Base-by-base conservation (phyloP, 2,888 invertebrate species). In the Habroteleia sp. region DNA sequence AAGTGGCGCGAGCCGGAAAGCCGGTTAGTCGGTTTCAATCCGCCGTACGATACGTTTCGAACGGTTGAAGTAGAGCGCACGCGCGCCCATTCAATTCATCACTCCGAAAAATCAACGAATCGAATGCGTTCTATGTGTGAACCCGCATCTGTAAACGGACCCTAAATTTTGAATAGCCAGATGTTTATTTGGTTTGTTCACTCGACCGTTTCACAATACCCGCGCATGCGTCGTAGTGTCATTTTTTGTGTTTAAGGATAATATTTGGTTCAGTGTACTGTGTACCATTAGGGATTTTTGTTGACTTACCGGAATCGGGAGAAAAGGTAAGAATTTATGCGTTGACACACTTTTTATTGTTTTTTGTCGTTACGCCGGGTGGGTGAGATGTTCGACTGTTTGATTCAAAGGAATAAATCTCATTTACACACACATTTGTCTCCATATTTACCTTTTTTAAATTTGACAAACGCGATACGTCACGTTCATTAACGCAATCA, bases 21-120 rank as follows among this genome's bases (percentile, higher is more conserved):
- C 85, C 85, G 85, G 85, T 85, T 85, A 86, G 86, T 86, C 80
- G 83, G 80, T 83, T 82, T 80, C 80, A 79, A 84, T 82, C 83
- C 81, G 78, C 71, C 79, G 83, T 78, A 58, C 62, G 68, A 77
- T 74, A 76, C 81, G 76, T 50, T 68, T 68, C 52, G 65, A 62
- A 48, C 77, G 29, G 3, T 33, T 23, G 35, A 6, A 8, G 10
- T 8, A 33, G 16, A 48, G 68, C 68, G 58, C 68, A 46, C 56
- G 66, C 56, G 54, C 54, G 44, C 33, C 3, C 62, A 7, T 14
- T 60, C 35, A 41, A 37, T 60, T 46, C 37, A 37, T 46, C 37
- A 46, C 27, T 44, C 35, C 44, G 44, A 60, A 60, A 60, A 60
- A 46, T 60, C 46, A 37, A 37, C 58, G 37, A 27, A 16, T 35